Percentiles rank a stretch among this genome's conserved stretches.
These are phyloP conservation scores for Zalophus californianus DNA, from an alignment of 2,797 vertebrate genomes.

Conservation along the genomic window DNA sequence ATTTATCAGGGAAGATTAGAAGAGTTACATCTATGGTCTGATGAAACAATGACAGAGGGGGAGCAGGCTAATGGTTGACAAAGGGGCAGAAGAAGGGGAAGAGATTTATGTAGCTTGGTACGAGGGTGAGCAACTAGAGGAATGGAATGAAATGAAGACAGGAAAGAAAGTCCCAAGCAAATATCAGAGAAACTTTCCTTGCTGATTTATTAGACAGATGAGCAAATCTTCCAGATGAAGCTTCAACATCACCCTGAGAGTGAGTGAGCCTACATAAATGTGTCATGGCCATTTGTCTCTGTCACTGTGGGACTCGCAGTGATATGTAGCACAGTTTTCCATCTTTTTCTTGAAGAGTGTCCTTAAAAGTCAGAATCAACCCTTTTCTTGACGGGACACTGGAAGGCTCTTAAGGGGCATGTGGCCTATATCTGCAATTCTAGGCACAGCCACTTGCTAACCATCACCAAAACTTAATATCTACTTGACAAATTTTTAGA, in stretches of 20 bases:
- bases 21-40: slow-evolving; percentile 80
- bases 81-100: slow-evolving; percentile 67
- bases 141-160: slow-evolving; percentile 56
- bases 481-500: slow-evolving; percentile 14
- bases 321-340: background rate
- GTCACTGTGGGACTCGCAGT: slow-evolving; percentile 18
- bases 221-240: slow-evolving; percentile 72
- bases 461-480: background rate
- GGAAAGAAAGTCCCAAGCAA: slow-evolving; percentile 71
- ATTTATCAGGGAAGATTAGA: slow-evolving; percentile 83
- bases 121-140: slow-evolving; percentile 64
- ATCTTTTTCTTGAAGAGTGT: slow-evolving; percentile 44
- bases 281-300: slow-evolving; percentile 5
- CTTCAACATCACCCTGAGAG: slow-evolving; percentile 3
- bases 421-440: background rate
- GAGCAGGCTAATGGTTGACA: slow-evolving; percentile 79
- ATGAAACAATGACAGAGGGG: slow-evolving; percentile 77
- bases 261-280: slow-evolving; percentile 56
- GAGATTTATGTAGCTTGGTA: slow-evolving; percentile 79
- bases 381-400: background rate
- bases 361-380: slow-evolving; percentile 63
- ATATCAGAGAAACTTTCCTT: slow-evolving; percentile 73
- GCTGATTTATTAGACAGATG: slow-evolving; percentile 74
- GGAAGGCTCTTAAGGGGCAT: background rate
- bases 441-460: slow-evolving; percentile 7